Percentiles rank a stretch among this genome's conserved stretches.
These are phyloP conservation scores for Octonoba sinensis DNA, from an alignment of 2,888 invertebrate genomes.

Conservation along the genomic window DNA sequence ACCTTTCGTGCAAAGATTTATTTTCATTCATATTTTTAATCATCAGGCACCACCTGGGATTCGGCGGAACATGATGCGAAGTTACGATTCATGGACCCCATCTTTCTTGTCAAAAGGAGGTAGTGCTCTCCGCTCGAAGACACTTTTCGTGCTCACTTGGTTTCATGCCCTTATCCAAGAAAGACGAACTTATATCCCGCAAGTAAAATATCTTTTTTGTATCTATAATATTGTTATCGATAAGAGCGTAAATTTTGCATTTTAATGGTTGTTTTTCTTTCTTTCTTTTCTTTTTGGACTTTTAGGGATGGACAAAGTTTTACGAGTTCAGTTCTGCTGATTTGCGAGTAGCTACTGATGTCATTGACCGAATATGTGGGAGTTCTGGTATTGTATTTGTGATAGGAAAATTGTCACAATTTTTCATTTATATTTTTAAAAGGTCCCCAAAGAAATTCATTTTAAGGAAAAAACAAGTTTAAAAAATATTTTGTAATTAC, in stretches of 20 bases:
- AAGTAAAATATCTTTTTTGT: conserved; percentile 68
- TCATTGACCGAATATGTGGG: conserved; percentile 75
- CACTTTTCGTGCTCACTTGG: conserved; percentile 77
- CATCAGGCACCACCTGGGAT: conserved; percentile 84
- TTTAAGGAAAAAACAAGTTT: neutral
- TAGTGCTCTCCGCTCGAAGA: conserved; percentile 65
- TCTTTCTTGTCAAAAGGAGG: conserved; percentile 70
- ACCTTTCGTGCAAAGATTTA: too few relatives aligned
- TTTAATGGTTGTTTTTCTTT: neutral
- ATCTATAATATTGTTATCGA: neutral
- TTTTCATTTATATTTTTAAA: too few relatives aligned
- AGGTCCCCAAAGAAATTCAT: too few relatives aligned
- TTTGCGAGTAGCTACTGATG: conserved; percentile 80
- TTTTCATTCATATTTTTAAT: neutral
- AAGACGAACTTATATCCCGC: conserved; percentile 90
- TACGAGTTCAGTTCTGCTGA: conserved; percentile 91
- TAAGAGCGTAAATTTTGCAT: neutral
- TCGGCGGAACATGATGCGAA: conserved; percentile 83
- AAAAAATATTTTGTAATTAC: neutral
- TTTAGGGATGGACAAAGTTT: conserved; percentile 86
- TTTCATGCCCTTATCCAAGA: conserved; percentile 90
- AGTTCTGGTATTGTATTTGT: conserved; percentile 69
- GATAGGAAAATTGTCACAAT: neutral
- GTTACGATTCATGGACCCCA: conserved; percentile 80
- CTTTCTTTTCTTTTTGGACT: neutral